phyloP scores from a whole-genome alignment of 2,888 invertebrate species.

The Encarsia formosa region DNA sequence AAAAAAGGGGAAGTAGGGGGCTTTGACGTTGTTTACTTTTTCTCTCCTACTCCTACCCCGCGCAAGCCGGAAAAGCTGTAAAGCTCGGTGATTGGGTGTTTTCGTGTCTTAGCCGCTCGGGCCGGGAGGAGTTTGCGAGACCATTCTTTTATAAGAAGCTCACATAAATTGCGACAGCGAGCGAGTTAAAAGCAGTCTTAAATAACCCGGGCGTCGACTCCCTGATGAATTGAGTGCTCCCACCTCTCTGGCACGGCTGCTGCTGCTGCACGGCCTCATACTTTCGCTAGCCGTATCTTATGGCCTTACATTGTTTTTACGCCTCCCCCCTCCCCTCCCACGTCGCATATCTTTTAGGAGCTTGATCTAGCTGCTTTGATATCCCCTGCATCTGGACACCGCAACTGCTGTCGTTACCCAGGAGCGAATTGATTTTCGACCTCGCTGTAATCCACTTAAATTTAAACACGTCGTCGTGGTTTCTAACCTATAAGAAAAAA shows the following conservation, averaged over 20 bases:
- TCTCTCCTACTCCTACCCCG: too few relatives aligned
- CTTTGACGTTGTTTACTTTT: too few relatives aligned
- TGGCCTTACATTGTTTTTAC: slow-evolving; percentile 43
- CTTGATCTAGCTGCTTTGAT: too few relatives aligned
- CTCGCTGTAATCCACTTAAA: too few relatives aligned
- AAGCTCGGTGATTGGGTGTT: slow-evolving; percentile 16
- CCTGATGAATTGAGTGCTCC: slow-evolving; percentile 52
- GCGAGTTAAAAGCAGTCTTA: slow-evolving; percentile 53
- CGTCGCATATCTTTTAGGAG: too few relatives aligned
- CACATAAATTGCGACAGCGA: slow-evolving; percentile 53
- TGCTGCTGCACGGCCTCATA: slow-evolving; percentile 5
- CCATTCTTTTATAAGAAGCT: slow-evolving; percentile 52
- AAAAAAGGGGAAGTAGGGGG: too few relatives aligned
- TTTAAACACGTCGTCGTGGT: too few relatives aligned
- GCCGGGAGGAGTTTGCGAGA: slow-evolving; percentile 39
- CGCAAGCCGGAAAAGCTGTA: too few relatives aligned
- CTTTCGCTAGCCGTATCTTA: slow-evolving; percentile 16
- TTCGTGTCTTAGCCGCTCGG: not conserved
- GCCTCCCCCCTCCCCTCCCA: slow-evolving; percentile 30
- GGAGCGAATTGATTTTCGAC: too few relatives aligned
- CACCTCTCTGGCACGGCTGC: slow-evolving; percentile 32
- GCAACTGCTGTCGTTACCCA: too few relatives aligned
- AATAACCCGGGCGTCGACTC: slow-evolving; percentile 51
- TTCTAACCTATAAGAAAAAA: too few relatives aligned
- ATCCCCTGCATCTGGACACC: too few relatives aligned